phyloP scores from a whole-genome alignment of 2,888 invertebrate species.

The Notodonta dromedarius region DNA sequence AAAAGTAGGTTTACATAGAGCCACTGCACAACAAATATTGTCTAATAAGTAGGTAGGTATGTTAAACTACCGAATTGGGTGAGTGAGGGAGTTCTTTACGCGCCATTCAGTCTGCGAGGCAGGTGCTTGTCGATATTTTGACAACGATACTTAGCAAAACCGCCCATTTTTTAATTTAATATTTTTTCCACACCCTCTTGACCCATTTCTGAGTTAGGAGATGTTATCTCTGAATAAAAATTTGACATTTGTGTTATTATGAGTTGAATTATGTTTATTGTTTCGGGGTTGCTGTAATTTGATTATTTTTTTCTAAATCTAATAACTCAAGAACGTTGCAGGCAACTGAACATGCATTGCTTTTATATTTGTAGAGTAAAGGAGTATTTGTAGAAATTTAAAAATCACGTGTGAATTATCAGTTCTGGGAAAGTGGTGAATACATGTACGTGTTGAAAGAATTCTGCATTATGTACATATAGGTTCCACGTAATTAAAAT shows the following conservation, averaged over 20 bases:
- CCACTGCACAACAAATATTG: background rate
- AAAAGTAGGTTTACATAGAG: background rate
- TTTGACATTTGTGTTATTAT: slow-evolving; percentile 58
- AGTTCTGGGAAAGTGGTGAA: slow-evolving; percentile 21
- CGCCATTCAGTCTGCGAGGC: slow-evolving; percentile 73
- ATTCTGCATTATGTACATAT: slow-evolving; percentile 32
- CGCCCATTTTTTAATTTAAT: slow-evolving; percentile 73
- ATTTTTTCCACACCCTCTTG: slow-evolving; percentile 67
- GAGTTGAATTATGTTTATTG: slow-evolving; percentile 42
- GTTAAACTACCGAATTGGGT: background rate
- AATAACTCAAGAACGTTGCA: background rate
- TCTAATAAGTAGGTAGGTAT: background rate
- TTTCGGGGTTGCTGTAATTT: slow-evolving; percentile 44
- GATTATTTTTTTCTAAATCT: slow-evolving; percentile 31
- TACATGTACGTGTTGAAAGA: slow-evolving; percentile 18
- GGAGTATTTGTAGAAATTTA: background rate
- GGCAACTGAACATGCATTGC: background rate
- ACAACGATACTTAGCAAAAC: slow-evolving; percentile 81
- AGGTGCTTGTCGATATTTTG: slow-evolving; percentile 81
- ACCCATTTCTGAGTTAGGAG: slow-evolving; percentile 65
- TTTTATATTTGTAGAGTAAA: slow-evolving; percentile 9
- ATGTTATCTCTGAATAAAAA: slow-evolving; percentile 60
- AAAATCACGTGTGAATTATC: slow-evolving; percentile 16
- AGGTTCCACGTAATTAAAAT: slow-evolving; percentile 22
- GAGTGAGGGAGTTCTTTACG: slow-evolving; percentile 57